Evolutionary conservation across 2,888 invertebrate genomes (phyloP).

Genomic region (Calliopum simillimum): DNA sequence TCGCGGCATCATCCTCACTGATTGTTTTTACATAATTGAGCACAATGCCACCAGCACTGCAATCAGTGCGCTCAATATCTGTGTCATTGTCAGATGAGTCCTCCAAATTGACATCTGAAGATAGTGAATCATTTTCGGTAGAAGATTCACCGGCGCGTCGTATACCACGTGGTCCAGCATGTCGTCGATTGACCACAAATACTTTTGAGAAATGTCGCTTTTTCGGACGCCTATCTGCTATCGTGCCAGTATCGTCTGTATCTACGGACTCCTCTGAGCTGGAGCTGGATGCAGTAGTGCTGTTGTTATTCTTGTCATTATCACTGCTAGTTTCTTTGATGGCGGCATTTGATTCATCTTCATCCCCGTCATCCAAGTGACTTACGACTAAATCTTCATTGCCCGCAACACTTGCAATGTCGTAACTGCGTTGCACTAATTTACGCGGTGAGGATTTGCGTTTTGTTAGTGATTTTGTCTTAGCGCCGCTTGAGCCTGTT

Average conservation of each 20-base stretch:
- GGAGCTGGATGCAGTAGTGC: slow-evolving; percentile 38
- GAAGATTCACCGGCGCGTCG: slow-evolving; percentile 67
- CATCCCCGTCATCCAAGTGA: slow-evolving; percentile 36
- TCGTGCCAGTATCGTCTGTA: slow-evolving; percentile 71
- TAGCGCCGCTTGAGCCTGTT: slow-evolving; percentile 16
- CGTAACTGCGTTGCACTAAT: slow-evolving; percentile 60
- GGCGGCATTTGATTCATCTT: slow-evolving; percentile 32
- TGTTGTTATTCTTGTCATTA: slow-evolving; percentile 55
- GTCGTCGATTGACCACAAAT: slow-evolving; percentile 75
- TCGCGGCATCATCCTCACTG: slow-evolving; percentile 44
- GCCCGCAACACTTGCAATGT: slow-evolving; percentile 54
- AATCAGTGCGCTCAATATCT: slow-evolving; percentile 69
- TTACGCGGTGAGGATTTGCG: slow-evolving; percentile 45
- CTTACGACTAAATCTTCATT: slow-evolving; percentile 44
- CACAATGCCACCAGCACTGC: slow-evolving; percentile 65
- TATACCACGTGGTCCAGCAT: slow-evolving; percentile 43
- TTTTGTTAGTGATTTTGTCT: slow-evolving; percentile 3
- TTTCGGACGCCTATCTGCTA: slow-evolving; percentile 69
- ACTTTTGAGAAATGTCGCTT: slow-evolving; percentile 74
- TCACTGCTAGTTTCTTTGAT: slow-evolving; percentile 49
- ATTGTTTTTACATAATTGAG: slow-evolving; percentile 62
- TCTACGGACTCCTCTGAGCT: slow-evolving; percentile 67
- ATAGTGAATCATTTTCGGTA: slow-evolving; percentile 71
- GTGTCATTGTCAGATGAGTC: slow-evolving; percentile 76
- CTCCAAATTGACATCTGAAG: slow-evolving; percentile 70